A percentile compares a stretch with the other conserved stretches of the same genome.
Evolutionary conservation across 2,888 invertebrate genomes (phyloP).

Genomic region (Apamea epomidion): DNA sequence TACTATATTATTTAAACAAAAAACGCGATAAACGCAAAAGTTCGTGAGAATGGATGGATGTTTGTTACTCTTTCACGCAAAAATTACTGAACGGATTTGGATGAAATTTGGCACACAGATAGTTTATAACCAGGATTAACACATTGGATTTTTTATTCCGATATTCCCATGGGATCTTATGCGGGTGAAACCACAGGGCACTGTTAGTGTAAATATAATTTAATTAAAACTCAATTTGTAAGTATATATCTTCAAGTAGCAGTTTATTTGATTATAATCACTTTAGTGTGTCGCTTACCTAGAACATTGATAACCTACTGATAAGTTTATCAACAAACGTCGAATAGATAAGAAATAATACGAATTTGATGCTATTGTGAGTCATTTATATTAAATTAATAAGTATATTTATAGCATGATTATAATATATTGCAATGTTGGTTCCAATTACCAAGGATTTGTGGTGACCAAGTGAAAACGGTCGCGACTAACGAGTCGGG

Average conservation of each 20-base stretch:
- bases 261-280: conserved; percentile 38
- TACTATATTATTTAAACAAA: too few species aligned
- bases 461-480: neutral
- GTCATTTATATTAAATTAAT: conserved; percentile 16
- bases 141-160: too few species aligned
- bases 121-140: too few species aligned
- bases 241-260: neutral
- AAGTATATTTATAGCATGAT: neutral
- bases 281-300: conserved; percentile 12
- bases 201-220: too few species aligned
- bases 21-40: too few species aligned
- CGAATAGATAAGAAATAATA: conserved; percentile 43
- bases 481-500: neutral
- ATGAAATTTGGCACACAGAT: too few species aligned
- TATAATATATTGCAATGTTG: neutral
- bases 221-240: neutral
- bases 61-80: too few species aligned
- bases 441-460: neutral
- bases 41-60: too few species aligned
- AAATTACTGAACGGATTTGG: too few species aligned
- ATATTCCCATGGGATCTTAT: too few species aligned
- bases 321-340: conserved; percentile 54
- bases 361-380: conserved; percentile 52
- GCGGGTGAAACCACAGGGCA: too few species aligned
- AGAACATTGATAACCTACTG: conserved; percentile 48